These are phyloP conservation scores for Isotomurus palustris DNA, from an alignment of 2,888 invertebrate species.

Conservation along the genomic window DNA sequence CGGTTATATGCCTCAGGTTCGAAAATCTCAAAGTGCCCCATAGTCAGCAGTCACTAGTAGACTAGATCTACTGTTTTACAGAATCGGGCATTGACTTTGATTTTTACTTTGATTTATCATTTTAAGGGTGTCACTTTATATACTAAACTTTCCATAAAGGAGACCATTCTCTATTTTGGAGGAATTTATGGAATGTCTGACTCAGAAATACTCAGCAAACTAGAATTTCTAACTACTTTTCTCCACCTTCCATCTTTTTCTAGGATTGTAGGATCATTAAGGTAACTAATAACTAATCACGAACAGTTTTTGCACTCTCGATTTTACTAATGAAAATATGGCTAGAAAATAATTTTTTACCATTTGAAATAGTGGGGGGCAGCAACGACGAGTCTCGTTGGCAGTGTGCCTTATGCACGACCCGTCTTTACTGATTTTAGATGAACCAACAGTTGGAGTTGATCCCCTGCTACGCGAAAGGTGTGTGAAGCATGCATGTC, in stretches of 20 bases:
- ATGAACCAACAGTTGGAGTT: constrained; percentile 12
- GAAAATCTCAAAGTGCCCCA: no score
- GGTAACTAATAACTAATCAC: constrained; percentile 52
- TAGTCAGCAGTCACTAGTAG: no score
- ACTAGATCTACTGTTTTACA: no score
- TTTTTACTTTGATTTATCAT: background rate
- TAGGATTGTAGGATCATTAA: constrained; percentile 71
- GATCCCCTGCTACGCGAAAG: constrained; percentile 14
- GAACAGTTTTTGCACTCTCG: no score
- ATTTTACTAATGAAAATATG: no score
- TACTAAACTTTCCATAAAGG: constrained; percentile 87
- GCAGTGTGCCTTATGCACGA: constrained; percentile 89
- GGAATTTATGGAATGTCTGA: constrained; percentile 91
- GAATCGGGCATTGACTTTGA: no score
- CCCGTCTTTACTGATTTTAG: no score
- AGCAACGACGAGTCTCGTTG: constrained; percentile 85
- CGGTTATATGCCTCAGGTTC: constrained; percentile 97
- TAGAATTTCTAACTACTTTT: constrained; percentile 81
- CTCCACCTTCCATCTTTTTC: constrained; percentile 82
- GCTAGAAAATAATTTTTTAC: no score
- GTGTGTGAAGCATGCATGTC: no score
- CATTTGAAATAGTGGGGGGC: constrained; percentile 83
- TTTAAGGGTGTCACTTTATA: constrained; percentile 76
- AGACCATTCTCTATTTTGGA: constrained; percentile 94
- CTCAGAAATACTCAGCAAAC: constrained; percentile 70